Evolutionary conservation across 1,140 invertebrate species (phyloP).

Genomic region (Oryzaephilus surinamensis): DNA sequence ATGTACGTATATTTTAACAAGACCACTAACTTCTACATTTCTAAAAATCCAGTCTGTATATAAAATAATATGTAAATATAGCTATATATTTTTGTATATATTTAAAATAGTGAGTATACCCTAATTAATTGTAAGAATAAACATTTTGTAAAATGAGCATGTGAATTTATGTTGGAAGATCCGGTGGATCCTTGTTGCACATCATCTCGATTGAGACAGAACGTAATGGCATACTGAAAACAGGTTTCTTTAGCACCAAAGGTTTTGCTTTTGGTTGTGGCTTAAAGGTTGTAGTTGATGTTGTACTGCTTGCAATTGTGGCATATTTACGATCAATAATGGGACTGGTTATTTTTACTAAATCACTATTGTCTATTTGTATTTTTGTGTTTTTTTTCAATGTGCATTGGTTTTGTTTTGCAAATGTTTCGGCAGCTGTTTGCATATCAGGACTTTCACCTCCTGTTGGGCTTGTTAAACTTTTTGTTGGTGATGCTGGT

Average conservation of each 20-base stretch:
- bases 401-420: conserved; percentile 70
- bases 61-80: too few species aligned
- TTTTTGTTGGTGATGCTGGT: conserved; percentile 16
- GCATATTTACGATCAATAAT: conserved; percentile 27
- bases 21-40: too few species aligned
- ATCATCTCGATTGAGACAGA: conserved; percentile 18
- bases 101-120: conserved; percentile 8
- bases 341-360: conserved; percentile 31
- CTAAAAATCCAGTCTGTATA: too few species aligned
- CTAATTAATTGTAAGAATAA: conserved; percentile 8
- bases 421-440: conserved; percentile 62
- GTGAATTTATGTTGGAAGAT: conserved; percentile 23
- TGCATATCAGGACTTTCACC: conserved; percentile 58
- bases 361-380: conserved; percentile 28
- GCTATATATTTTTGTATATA: too few species aligned
- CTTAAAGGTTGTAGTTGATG: conserved; percentile 29
- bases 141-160: neutral
- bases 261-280: conserved; percentile 32
- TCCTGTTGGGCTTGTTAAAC: conserved; percentile 30
- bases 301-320: conserved; percentile 16
- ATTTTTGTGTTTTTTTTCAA: conserved; percentile 63
- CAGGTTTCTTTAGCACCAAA: conserved; percentile 33
- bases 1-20: too few species aligned
- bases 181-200: conserved; percentile 17
- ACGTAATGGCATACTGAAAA: conserved; percentile 26